Conservation (phyloP, 2,113 vertebrate species). For the Xenopus borealis region DNA sequence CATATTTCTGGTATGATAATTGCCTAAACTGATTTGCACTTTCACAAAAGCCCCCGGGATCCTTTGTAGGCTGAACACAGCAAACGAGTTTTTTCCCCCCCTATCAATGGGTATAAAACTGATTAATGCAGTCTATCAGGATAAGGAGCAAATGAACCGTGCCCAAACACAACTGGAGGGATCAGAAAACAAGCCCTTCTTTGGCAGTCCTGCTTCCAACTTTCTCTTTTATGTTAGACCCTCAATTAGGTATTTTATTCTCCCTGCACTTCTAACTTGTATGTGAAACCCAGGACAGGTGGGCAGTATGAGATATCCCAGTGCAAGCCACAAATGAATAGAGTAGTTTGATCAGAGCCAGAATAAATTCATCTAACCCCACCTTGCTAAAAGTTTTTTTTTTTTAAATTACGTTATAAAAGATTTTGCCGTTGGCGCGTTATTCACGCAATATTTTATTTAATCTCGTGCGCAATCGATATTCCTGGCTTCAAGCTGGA, state of each 20-base stretch:
- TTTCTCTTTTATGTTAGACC: conserved; percentile 54
- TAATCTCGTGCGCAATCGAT: no score
- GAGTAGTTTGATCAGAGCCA: no score
- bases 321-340: conserved; percentile 43
- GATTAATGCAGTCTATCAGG: conserved; percentile 86
- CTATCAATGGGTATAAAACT: conserved; percentile 85
- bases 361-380: no score
- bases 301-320: conserved; percentile 41
- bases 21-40: conserved; percentile 99
- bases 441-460: no score
- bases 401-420: no score
- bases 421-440: no score
- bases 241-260: background rate
- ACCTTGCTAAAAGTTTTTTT: no score
- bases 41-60: conserved; percentile 94
- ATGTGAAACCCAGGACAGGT: background rate
- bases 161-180: conserved; percentile 76
- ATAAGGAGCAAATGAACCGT: conserved; percentile 82
- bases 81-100: conserved; percentile 84
- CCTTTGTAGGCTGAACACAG: conserved; percentile 93
- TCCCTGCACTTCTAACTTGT: background rate
- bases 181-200: conserved; percentile 67
- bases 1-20: conserved; percentile 99
- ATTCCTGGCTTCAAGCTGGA: no score
- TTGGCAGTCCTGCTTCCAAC: conserved; percentile 69